Evolutionary conservation across 2,113 vertebrate species (phyloP).

Genomic region (Deroptyus accipitrinus): DNA sequence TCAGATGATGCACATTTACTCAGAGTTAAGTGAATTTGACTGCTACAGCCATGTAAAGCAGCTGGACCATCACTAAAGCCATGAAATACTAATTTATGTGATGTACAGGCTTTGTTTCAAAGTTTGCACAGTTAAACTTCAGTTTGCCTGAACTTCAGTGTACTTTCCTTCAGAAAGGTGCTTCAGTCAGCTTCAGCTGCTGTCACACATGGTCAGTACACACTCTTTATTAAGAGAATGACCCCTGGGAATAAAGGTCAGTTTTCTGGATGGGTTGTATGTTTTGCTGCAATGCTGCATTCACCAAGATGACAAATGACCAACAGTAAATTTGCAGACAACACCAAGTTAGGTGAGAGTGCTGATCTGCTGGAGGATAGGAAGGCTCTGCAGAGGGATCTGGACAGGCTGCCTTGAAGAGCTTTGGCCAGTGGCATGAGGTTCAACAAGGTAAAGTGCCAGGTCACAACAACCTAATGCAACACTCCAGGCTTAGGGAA

Average conservation of each 20-base stretch:
- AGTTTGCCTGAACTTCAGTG: neutral
- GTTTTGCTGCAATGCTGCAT: neutral
- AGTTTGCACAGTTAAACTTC: no score
- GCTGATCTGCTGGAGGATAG: neutral
- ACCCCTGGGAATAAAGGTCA: neutral
- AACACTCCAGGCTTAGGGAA: neutral
- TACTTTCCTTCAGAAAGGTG: neutral
- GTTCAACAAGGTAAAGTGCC: neutral
- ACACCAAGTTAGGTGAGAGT: neutral
- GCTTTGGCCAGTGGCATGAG: neutral
- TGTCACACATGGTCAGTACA: accelerated
- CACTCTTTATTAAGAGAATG: neutral
- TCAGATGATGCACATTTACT: neutral
- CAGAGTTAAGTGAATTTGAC: neutral
- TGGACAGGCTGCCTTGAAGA: neutral
- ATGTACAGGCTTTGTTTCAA: neutral
- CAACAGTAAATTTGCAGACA: neutral
- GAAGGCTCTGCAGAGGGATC: neutral
- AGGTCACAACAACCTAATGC: neutral
- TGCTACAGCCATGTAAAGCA: neutral
- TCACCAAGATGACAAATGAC: neutral
- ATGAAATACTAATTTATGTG: neutral
- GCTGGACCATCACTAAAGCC: neutral
- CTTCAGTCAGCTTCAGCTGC: neutral
- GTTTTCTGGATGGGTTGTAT: neutral